Evolutionary conservation across 2,888 invertebrate species (phyloP).

Genomic region (Aporophyla lueneburgensis): DNA sequence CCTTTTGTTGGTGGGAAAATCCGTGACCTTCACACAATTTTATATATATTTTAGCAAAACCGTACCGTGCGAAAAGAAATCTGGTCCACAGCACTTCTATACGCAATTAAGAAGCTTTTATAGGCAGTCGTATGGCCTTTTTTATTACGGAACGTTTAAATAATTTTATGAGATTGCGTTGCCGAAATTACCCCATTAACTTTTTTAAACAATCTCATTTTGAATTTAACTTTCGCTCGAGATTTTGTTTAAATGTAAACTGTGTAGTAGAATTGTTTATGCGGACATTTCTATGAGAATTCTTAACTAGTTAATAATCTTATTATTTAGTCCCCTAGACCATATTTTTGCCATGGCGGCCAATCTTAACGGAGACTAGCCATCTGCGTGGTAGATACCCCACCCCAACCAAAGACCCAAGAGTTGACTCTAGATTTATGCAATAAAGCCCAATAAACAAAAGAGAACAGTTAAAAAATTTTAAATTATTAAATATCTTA

Average conservation of each 20-base stretch:
- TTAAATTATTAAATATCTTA: too few species aligned
- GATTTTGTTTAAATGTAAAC: conserved; percentile 66
- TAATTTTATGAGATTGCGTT: conserved; percentile 88
- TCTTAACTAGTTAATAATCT: neutral
- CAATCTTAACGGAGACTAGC: too few species aligned
- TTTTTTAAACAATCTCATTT: conserved; percentile 83
- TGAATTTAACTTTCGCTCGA: conserved; percentile 73
- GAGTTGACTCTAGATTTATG: neutral
- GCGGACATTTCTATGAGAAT: neutral
- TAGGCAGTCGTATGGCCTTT: conserved; percentile 83
- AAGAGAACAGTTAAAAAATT: neutral
- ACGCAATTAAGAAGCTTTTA: conserved; percentile 85
- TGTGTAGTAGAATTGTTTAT: conserved; percentile 23
- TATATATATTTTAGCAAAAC: conserved; percentile 36
- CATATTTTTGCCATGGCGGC: too few species aligned
- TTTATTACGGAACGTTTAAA: conserved; percentile 88
- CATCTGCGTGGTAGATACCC: too few species aligned
- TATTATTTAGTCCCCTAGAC: neutral
- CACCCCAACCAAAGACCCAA: neutral
- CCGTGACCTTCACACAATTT: conserved; percentile 14
- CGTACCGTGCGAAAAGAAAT: conserved; percentile 62
- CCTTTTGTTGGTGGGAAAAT: neutral
- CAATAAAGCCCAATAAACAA: neutral
- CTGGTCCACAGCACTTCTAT: conserved; percentile 66
- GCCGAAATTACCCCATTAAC: conserved; percentile 85